Evolutionary conservation across 2,888 invertebrate species (phyloP).

Genomic region (Amphipyra berbera): DNA sequence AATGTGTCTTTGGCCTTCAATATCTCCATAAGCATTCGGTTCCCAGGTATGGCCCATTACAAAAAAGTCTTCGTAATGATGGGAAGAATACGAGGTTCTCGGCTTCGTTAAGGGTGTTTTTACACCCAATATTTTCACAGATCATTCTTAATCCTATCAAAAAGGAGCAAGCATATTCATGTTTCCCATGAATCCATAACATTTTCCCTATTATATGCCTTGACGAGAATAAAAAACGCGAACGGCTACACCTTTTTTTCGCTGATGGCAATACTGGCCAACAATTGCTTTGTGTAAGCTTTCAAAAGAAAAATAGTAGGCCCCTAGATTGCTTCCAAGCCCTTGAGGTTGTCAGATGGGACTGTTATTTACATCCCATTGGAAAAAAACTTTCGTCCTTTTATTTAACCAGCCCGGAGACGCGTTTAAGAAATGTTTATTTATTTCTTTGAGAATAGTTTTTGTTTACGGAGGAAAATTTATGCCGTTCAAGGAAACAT

Average conservation of each 20-base stretch:
- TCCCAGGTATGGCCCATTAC: too few species aligned
- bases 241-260: conserved; percentile 72
- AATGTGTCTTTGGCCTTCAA: too few species aligned
- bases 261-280: conserved; percentile 77
- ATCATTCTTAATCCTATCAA: conserved; percentile 18
- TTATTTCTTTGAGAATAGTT: conserved; percentile 63
- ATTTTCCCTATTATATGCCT: conserved; percentile 55
- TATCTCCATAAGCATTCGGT: too few species aligned
- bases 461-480: conserved; percentile 56
- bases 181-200: conserved; percentile 30
- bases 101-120: too few species aligned
- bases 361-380: conserved; percentile 80
- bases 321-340: conserved; percentile 81
- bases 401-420: conserved; percentile 66
- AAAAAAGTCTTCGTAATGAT: too few species aligned
- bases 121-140: not conserved
- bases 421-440: conserved; percentile 61
- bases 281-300: conserved; percentile 83
- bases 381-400: conserved; percentile 70
- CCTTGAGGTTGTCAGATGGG: conserved; percentile 79
- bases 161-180: conserved; percentile 31
- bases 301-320: conserved; percentile 79
- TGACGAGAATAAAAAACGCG: conserved; percentile 67
- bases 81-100: too few species aligned
- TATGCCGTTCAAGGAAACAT: conserved; percentile 31